These are phyloP conservation scores for Agrotis segetum DNA, from an alignment of 2,888 invertebrate species.

Conservation along the genomic window DNA sequence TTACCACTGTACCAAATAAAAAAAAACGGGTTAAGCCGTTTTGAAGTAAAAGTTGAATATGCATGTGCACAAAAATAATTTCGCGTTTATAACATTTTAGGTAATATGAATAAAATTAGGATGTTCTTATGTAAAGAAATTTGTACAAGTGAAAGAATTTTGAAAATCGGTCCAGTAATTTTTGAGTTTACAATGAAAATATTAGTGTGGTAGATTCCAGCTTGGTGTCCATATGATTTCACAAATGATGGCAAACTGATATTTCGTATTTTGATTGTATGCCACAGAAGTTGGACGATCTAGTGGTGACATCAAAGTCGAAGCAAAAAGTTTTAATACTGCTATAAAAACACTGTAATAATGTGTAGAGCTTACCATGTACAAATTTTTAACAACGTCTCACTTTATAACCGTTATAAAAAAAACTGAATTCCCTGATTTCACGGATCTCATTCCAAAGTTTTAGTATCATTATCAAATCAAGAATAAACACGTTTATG, in stretches of 20 bases:
- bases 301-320: not conserved
- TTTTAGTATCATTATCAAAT: constrained; percentile 1
- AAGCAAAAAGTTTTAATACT: not conserved
- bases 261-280: no score
- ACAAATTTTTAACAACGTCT: not conserved
- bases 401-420: not conserved
- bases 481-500: not conserved
- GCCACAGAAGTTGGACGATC: not conserved
- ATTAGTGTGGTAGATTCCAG: not conserved
- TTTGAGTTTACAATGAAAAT: no score
- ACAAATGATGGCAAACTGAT: not conserved
- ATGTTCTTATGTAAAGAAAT: no score
- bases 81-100: no score
- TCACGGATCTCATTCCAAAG: not conserved
- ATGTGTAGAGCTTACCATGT: not conserved
- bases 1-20: no score
- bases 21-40: no score
- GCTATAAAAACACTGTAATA: not conserved
- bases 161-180: no score
- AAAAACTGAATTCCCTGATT: not conserved
- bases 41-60: no score
- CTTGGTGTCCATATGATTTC: not conserved
- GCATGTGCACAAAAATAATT: no score
- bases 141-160: no score
- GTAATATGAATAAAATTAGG: no score